A percentile compares a stretch with the other conserved stretches of the same genome.
Evolutionary conservation across 2,888 invertebrate genomes (phyloP).

Genomic region (Hymenopus coronatus): DNA sequence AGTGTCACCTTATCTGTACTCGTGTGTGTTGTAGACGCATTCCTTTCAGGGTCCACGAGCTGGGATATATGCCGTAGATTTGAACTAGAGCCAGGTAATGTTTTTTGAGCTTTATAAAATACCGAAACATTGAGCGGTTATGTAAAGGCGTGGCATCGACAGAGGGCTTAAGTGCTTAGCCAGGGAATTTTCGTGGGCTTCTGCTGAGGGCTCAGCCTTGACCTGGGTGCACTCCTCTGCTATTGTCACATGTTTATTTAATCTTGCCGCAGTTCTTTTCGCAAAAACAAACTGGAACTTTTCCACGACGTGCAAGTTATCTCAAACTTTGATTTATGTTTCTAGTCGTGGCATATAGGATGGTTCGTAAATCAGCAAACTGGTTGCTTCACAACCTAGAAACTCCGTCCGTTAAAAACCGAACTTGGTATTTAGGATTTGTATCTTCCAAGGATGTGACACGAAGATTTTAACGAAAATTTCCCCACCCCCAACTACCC

Average conservation of each 20-base stretch:
- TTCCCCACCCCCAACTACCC: too few relatives aligned
- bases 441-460: too few relatives aligned
- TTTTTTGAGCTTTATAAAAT: neutral
- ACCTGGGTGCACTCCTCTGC: neutral
- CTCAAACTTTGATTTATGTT: neutral
- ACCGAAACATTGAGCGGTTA: neutral
- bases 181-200: neutral
- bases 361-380: too few relatives aligned
- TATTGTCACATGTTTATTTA: neutral
- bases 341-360: neutral
- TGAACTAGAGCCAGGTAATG: neutral
- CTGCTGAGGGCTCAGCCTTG: neutral
- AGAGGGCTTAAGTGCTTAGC: neutral
- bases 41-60: too few relatives aligned
- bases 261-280: neutral
- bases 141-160: neutral
- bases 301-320: neutral
- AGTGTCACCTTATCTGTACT: too few relatives aligned
- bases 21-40: too few relatives aligned
- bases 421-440: too few relatives aligned
- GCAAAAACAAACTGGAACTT: neutral
- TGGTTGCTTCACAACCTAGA: too few relatives aligned
- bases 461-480: too few relatives aligned
- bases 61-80: too few relatives aligned
- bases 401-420: too few relatives aligned